Conservation (phyloP, 2,888 invertebrate species). For the Scaptomyza cyrtandrae region DNA sequence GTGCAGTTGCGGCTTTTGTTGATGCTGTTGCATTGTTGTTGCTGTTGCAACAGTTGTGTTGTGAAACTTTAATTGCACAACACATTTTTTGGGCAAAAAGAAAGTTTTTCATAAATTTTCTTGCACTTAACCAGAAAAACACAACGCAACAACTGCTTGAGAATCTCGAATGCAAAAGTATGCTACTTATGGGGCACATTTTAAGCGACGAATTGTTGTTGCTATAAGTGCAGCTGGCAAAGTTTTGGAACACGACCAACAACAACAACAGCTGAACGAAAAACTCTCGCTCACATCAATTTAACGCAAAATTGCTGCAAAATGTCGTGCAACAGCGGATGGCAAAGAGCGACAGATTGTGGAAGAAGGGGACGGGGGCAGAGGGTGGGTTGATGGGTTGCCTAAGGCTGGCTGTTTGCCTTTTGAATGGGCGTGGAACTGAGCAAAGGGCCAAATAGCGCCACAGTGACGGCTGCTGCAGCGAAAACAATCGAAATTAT, state of each 20-base stretch:
- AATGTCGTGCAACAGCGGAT: slow-evolving; percentile 47
- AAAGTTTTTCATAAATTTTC: slow-evolving; percentile 75
- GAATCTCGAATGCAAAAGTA: slow-evolving; percentile 64
- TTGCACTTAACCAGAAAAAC: slow-evolving; percentile 61
- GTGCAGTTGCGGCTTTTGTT: slow-evolving; percentile 18
- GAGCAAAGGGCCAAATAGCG: slow-evolving; percentile 1
- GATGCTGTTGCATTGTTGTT: slow-evolving; percentile 12
- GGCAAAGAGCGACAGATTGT: not conserved
- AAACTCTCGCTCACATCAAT: slow-evolving; percentile 62
- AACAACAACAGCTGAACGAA: slow-evolving; percentile 37
- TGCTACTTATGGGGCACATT: slow-evolving; percentile 67
- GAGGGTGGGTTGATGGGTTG: not conserved
- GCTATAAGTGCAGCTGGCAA: slow-evolving; percentile 50
- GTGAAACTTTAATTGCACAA: slow-evolving; percentile 60
- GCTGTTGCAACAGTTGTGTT: slow-evolving; percentile 12
- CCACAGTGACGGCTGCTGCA: slow-evolving; percentile 36
- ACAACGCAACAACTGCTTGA: slow-evolving; percentile 39
- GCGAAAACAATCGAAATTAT: slow-evolving; percentile 80
- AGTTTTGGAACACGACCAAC: slow-evolving; percentile 44
- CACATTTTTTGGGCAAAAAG: slow-evolving; percentile 47
- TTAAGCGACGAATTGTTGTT: slow-evolving; percentile 31
- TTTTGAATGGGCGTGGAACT: slow-evolving; percentile 43
- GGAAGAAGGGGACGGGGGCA: not conserved
- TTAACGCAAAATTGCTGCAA: slow-evolving; percentile 66
- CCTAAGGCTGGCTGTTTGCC: slow-evolving; percentile 23